phyloP scores from a whole-genome alignment of 30 jellyfish, hydroid and myxozoan genomes.

The Turritopsis rubra region DNA sequence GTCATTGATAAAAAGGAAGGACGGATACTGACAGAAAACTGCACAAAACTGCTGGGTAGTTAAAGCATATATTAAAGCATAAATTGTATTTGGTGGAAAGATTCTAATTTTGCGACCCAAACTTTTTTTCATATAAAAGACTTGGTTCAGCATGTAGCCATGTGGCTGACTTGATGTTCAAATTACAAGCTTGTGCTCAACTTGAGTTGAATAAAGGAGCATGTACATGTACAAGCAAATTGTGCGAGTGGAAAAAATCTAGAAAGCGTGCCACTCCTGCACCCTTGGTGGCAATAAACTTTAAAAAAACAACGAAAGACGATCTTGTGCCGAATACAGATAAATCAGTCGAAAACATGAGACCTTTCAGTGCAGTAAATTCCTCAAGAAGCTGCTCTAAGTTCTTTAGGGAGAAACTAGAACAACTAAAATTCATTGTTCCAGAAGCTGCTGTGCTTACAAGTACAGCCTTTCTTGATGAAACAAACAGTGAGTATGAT shows the following conservation, averaged over 20 bases:
- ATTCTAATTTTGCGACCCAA: too few relatives aligned
- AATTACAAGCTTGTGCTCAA: constrained; percentile 30
- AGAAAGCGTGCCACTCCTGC: too few relatives aligned
- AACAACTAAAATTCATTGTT: too few relatives aligned
- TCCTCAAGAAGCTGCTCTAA: constrained; percentile 12
- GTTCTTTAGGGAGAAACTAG: too few relatives aligned
- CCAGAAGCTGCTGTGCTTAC: too few relatives aligned
- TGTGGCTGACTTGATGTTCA: constrained; percentile 40
- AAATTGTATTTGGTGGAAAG: too few relatives aligned
- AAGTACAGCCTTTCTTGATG: too few relatives aligned
- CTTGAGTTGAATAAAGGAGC: constrained; percentile 16
- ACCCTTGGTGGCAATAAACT: too few relatives aligned
- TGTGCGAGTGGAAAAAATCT: too few relatives aligned
- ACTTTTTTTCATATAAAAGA: constrained; percentile 16
- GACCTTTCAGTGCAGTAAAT: constrained; percentile 10
- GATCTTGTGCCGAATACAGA: background rate
- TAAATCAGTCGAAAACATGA: background rate
- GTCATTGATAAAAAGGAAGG: constrained; percentile 32
- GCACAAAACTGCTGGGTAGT: constrained; percentile 47
- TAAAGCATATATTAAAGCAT: too few relatives aligned
- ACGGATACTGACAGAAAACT: constrained; percentile 40
- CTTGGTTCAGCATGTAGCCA: constrained; percentile 50
- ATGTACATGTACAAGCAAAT: too few relatives aligned
- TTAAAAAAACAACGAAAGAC: constrained; percentile 21
- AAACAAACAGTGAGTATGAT: too few relatives aligned